Conservation (phyloP, 2,888 invertebrate species). For the Amiota minor region DNA sequence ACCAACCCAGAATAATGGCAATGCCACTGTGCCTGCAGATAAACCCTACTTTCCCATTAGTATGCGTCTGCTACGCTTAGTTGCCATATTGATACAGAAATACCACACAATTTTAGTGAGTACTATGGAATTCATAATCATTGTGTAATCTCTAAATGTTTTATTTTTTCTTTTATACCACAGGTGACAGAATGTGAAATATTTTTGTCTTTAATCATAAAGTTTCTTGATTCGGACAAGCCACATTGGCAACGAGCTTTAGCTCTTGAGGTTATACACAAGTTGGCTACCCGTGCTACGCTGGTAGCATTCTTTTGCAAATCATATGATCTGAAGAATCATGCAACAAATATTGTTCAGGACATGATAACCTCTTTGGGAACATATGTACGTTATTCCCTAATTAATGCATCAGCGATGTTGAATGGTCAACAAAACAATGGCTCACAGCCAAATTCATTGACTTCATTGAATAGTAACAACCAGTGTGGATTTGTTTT, state of each 20-base stretch:
- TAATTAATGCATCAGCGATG: conserved; percentile 76
- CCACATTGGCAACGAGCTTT: conserved; percentile 96
- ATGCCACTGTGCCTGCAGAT: conserved; percentile 82
- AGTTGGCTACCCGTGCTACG: conserved; percentile 90
- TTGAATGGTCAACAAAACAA: conserved; percentile 65
- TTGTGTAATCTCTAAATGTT: neutral
- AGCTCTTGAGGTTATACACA: conserved; percentile 95
- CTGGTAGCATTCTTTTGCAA: conserved; percentile 92
- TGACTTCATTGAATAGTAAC: conserved; percentile 74
- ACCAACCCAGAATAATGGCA: conserved; percentile 74
- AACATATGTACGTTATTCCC: conserved; percentile 93
- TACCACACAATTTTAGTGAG: conserved; percentile 89
- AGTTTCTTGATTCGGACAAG: conserved; percentile 97
- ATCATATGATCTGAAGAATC: conserved; percentile 95
- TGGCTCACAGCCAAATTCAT: conserved; percentile 56
- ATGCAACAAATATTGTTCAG: conserved; percentile 93
- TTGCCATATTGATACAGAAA: conserved; percentile 93
- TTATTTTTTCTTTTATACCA: conserved; percentile 45
- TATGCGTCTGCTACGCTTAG: conserved; percentile 93
- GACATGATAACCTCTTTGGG: conserved; percentile 96
- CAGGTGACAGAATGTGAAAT: conserved; percentile 98
- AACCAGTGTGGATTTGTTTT: conserved; percentile 85
- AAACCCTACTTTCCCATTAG: conserved; percentile 98
- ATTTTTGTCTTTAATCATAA: conserved; percentile 95
- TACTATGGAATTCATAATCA: neutral